These are phyloP conservation scores for Tricholaema leucomelas DNA, from an alignment of 2,113 vertebrate species.

Conservation along the genomic window DNA sequence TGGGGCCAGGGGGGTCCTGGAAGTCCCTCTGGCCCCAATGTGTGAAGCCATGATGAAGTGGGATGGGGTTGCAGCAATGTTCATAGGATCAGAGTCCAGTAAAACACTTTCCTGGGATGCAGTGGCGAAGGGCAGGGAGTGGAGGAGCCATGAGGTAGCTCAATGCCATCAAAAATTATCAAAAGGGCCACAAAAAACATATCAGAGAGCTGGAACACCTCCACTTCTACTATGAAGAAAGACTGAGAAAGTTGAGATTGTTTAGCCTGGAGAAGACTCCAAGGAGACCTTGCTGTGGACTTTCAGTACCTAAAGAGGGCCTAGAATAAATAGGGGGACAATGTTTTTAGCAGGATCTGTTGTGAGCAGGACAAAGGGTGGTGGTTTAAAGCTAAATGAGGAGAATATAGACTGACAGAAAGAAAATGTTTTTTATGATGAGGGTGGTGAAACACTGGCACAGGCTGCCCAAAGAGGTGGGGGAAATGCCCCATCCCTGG, in stretches of 20 bases:
- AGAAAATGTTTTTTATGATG: neutral
- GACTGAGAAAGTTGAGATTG: too few species aligned
- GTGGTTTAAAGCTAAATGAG: neutral
- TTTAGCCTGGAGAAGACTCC: too few species aligned
- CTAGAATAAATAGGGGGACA: neutral
- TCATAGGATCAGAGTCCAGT: neutral
- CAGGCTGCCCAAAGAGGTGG: neutral
- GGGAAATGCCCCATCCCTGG: neutral
- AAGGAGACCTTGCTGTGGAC: neutral
- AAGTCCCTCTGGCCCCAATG: neutral
- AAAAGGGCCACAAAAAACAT: neutral
- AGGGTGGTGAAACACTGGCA: neutral
- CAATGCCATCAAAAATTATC: neutral
- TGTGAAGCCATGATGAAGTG: neutral
- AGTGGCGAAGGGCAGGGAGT: neutral
- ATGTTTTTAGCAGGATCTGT: neutral
- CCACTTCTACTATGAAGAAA: neutral
- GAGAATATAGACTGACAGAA: neutral
- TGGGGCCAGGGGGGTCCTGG: neutral
- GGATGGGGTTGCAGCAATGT: neutral
- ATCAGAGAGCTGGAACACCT: neutral
- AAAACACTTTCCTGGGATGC: neutral
- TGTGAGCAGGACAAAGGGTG: neutral
- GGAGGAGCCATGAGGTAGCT: accelerated
- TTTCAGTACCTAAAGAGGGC: neutral